Conservation (phyloP, 2,888 invertebrate genomes). For the Stenurella melanura region DNA sequence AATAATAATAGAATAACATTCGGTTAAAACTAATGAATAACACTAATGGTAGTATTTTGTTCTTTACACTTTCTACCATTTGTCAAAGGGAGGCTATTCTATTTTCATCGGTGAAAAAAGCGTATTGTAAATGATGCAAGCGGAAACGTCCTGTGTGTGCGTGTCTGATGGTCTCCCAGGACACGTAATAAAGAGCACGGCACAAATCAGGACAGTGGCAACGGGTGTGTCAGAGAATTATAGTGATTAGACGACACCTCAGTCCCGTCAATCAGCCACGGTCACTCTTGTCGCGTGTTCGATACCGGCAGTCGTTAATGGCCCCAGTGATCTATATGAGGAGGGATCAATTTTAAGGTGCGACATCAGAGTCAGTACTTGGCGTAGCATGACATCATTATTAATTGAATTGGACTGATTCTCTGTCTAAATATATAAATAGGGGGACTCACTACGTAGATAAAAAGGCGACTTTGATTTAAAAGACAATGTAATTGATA, state of each 20-base stretch:
- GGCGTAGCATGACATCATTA: conserved; percentile 11
- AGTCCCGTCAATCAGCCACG: conserved; percentile 35
- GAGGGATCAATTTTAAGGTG: conserved; percentile 47
- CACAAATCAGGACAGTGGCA: conserved; percentile 49
- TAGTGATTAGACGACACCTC: conserved; percentile 57
- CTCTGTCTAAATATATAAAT: background rate
- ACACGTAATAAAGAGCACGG: conserved; percentile 44
- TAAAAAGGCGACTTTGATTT: too few relatives aligned
- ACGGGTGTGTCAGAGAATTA: conserved; percentile 53
- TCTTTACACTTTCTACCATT: background rate
- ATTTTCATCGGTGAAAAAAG: conserved; percentile 1
- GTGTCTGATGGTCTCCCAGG: conserved; percentile 41
- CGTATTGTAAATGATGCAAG: conserved; percentile 7
- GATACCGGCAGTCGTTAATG: conserved; percentile 13
- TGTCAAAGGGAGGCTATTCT: background rate
- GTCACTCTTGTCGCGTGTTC: conserved; percentile 27
- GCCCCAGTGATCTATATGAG: conserved; percentile 21
- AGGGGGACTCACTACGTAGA: too few relatives aligned
- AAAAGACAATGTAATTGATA: too few relatives aligned
- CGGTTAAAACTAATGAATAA: too few relatives aligned
- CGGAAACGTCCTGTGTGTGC: conserved; percentile 31
- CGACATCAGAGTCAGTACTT: conserved; percentile 31
- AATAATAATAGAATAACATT: too few relatives aligned
- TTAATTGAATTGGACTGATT: conserved; percentile 7
- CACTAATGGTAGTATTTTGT: background rate